Conservation (phyloP, 2,113 vertebrate genomes). For the Butorides virescens region DNA sequence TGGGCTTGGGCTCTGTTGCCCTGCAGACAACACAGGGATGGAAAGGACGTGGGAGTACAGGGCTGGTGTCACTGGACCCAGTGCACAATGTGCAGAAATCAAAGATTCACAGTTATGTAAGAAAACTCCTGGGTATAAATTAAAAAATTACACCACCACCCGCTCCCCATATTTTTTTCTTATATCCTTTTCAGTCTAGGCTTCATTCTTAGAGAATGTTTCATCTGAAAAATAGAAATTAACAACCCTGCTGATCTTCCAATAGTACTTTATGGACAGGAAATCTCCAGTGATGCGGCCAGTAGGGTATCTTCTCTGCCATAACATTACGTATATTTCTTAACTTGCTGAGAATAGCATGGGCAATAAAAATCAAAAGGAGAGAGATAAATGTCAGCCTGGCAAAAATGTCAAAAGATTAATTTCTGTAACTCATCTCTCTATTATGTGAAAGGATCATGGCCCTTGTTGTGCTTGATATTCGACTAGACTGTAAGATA, state of each 20-base stretch:
- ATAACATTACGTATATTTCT: background rate
- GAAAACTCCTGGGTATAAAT: background rate
- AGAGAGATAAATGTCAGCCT: background rate
- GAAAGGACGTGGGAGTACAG: background rate
- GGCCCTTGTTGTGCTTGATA: background rate
- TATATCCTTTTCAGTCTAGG: background rate
- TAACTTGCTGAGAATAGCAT: background rate
- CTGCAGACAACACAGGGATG: background rate
- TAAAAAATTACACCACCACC: background rate
- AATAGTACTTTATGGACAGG: background rate
- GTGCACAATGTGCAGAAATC: accelerated
- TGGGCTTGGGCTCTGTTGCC: background rate
- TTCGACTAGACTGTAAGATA: background rate
- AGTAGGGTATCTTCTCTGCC: background rate
- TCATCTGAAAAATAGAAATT: background rate
- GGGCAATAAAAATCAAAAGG: background rate
- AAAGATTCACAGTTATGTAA: background rate
- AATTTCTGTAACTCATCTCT: background rate
- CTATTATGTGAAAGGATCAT: background rate
- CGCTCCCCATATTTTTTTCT: background rate
- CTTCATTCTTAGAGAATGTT: background rate
- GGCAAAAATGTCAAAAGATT: background rate
- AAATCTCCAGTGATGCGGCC: background rate
- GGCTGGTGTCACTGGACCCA: background rate
- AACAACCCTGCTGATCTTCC: background rate